Base-by-base conservation (phyloP, 2,797 vertebrate genomes). In the Decapterus maruadsi region DNA sequence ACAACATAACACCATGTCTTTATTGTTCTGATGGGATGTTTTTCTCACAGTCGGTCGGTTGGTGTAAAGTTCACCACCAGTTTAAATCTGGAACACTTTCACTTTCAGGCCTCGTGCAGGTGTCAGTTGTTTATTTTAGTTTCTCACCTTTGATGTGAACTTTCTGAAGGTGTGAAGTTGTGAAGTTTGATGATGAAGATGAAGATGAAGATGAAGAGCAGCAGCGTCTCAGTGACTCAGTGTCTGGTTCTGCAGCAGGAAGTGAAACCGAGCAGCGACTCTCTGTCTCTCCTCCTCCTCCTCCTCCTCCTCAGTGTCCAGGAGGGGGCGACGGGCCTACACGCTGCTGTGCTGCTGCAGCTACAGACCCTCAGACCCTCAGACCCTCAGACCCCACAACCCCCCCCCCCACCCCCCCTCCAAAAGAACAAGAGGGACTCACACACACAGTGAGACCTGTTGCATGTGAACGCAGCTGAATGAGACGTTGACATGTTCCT, bases 311-410 rank as follows among this genome's bases (percentile, higher is more conserved):
- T 77, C 20, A 2, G 57, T 73, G 78, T 88, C 93, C 93, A 94
- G 91, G 40, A 94, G 93, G 90, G 90, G 93, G 93, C 93, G 89
- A 78, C 36, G 81, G 78, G 75, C 57, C 38, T 62, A 67, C 80
- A 70, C 61, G 60, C 69, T 63, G 45, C 26, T 26, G 26, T 31
- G 34, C 17, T 2, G 1, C 20, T 82, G 42, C 2, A 54, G 48
- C 9, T 51, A 42, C 50, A 58, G 50, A 60, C 48, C 43, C 7
- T 26, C 26, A 26, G 26, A 26, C 26, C 26, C n/a, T n/a, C 50
- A 58, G 50, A 60, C 48, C 43, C 7, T 26, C 26, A 26, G 26
- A 26, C 26, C 26, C 1, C 43, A 31, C 31, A 2, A 31, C 31
- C 31, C 31, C 31, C 31, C 31, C 31, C 31, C 31, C 31, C 31